phyloP scores from a whole-genome alignment of 2,888 invertebrate genomes.

The Sinotaia quadrata region DNA sequence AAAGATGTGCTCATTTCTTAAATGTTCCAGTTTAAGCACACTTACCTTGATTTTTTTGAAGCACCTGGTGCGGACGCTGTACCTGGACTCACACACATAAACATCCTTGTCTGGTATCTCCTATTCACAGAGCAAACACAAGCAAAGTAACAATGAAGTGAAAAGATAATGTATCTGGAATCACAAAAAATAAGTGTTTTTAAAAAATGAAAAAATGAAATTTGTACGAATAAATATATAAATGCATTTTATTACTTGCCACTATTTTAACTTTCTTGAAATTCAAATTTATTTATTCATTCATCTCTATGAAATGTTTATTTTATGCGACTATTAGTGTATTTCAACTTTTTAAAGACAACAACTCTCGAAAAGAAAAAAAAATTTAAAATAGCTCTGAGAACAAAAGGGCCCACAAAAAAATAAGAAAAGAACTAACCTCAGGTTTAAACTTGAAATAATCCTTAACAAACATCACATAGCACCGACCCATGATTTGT shows the following conservation, averaged over 20 bases:
- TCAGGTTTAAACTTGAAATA: slow-evolving; percentile 92
- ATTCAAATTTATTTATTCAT: too few species aligned
- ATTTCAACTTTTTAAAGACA: too few species aligned
- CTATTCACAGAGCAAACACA: slow-evolving; percentile 49
- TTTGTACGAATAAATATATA: not conserved
- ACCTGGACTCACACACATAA: slow-evolving; percentile 96
- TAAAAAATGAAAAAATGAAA: not conserved
- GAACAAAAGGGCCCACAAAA: too few species aligned
- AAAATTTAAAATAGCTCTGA: too few species aligned
- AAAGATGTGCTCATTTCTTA: too few species aligned
- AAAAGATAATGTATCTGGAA: not conserved
- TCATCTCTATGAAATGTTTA: too few species aligned
- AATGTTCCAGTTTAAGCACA: too few species aligned
- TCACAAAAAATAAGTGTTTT: not conserved
- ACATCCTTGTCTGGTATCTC: slow-evolving; percentile 92
- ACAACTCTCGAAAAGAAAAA: too few species aligned
- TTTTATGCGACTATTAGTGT: too few species aligned
- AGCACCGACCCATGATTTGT: slow-evolving; percentile 89
- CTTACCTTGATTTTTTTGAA: slow-evolving; percentile 88
- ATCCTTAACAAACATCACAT: slow-evolving; percentile 94
- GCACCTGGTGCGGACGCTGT: slow-evolving; percentile 86
- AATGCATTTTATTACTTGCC: too few species aligned
- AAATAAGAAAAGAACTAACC: slow-evolving; percentile 65
- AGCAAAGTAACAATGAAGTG: not conserved
- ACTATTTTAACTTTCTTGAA: too few species aligned